Percentiles rank a stretch among this genome's conserved stretches.
Evolutionary conservation across 2,797 vertebrate species (phyloP).

Genomic region (Acrocephalus scirpaceus): DNA sequence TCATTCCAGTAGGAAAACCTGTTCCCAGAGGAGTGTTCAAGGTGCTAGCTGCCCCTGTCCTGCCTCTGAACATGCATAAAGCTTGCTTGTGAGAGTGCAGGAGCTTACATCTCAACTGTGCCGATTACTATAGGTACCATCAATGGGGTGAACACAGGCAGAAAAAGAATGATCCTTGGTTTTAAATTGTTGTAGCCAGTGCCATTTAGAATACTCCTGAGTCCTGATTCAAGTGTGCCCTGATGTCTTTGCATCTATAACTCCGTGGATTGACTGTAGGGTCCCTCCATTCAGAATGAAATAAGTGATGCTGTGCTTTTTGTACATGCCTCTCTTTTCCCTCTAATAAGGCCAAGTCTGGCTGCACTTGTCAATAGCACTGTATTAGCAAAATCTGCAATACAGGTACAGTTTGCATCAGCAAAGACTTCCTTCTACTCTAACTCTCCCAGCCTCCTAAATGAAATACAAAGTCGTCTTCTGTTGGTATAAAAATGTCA

Average conservation of each 20-base stretch:
- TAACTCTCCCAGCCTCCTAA: neutral
- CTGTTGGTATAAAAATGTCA: constrained; percentile 44
- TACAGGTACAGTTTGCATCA: neutral
- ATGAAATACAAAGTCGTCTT: neutral
- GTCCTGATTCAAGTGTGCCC: neutral
- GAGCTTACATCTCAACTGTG: neutral
- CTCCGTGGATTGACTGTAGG: neutral
- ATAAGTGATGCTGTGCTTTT: neutral
- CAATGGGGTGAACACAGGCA: neutral
- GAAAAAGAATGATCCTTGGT: neutral
- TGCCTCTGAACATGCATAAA: neutral
- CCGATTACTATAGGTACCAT: neutral
- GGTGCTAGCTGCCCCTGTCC: neutral
- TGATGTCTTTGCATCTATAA: neutral
- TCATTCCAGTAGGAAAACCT: neutral
- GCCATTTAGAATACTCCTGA: neutral
- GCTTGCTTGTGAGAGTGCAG: neutral
- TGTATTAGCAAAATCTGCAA: neutral
- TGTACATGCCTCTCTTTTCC: neutral
- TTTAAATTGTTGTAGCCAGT: neutral
- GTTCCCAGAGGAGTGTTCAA: neutral
- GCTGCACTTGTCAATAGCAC: neutral
- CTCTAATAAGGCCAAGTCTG: neutral
- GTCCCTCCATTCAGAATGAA: neutral
- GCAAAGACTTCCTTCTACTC: neutral